Conservation (phyloP, 2,797 vertebrate species). For the Thunnus albacares region DNA sequence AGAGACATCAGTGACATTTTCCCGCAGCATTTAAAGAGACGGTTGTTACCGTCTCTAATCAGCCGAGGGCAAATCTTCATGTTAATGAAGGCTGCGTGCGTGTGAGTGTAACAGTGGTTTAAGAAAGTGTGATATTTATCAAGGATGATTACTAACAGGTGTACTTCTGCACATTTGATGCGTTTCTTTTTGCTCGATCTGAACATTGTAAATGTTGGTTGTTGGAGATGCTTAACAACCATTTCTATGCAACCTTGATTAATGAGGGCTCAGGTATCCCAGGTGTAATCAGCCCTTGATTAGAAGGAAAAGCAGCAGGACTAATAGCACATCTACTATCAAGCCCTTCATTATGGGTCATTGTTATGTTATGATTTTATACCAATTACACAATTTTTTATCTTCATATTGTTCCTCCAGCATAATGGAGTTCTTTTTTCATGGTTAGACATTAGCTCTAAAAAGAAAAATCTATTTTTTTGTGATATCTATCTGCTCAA, state of each 20-base stretch:
- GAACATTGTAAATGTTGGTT: slow-evolving; percentile 20
- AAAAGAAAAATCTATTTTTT: no score
- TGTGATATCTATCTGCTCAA: neutral
- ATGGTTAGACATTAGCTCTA: neutral
- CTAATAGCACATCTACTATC: slow-evolving; percentile 10
- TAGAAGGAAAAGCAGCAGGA: slow-evolving; percentile 25
- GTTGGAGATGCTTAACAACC: slow-evolving; percentile 14
- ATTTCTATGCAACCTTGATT: slow-evolving; percentile 54
- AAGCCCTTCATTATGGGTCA: slow-evolving; percentile 13
- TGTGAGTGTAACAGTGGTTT: neutral
- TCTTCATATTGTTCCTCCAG: neutral
- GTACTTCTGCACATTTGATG: slow-evolving; percentile 20
- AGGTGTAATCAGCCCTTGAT: slow-evolving; percentile 57
- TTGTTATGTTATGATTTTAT: slow-evolving; percentile 8
- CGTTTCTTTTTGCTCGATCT: slow-evolving; percentile 7
- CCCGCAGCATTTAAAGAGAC: slow-evolving; percentile 47
- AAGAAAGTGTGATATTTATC: slow-evolving; percentile 33
- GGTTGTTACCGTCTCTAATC: slow-evolving; percentile 50
- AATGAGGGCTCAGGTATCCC: slow-evolving; percentile 40
- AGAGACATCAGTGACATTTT: slow-evolving; percentile 55
- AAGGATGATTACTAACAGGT: slow-evolving; percentile 45
- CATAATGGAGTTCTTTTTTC: neutral
- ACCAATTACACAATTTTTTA: neutral
- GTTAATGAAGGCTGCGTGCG: slow-evolving; percentile 40
- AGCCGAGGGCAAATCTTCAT: slow-evolving; percentile 42